These are phyloP conservation scores for Dromas ardeola DNA, from an alignment of 2,113 vertebrate species.

Conservation along the genomic window DNA sequence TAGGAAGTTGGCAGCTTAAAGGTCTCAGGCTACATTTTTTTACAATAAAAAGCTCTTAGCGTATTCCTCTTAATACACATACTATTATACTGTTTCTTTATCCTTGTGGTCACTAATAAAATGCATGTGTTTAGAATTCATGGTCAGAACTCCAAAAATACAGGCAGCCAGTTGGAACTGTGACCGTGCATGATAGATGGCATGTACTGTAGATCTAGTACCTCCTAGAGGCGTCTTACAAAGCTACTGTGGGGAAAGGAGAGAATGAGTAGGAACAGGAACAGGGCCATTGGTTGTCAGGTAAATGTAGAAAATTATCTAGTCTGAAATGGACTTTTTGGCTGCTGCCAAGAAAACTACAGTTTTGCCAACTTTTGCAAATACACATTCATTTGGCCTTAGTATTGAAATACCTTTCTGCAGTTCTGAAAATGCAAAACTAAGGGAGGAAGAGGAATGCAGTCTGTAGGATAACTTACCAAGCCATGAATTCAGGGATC, in stretches of 20 bases:
- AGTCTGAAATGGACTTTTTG: neutral
- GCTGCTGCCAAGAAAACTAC: neutral
- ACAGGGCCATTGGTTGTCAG: neutral
- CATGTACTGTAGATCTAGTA: neutral
- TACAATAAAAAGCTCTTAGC: neutral
- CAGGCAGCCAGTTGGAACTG: neutral
- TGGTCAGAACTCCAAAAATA: neutral
- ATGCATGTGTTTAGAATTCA: neutral
- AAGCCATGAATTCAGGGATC: neutral
- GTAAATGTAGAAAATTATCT: neutral
- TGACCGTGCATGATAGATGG: neutral
- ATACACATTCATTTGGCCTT: neutral
- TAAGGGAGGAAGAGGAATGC: neutral
- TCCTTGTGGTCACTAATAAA: neutral
- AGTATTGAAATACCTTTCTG: neutral
- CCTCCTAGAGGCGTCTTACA: neutral
- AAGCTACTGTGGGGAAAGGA: neutral
- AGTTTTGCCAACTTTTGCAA: neutral
- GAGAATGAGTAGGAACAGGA: neutral
- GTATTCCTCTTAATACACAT: neutral
- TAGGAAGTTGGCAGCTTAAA: neutral
- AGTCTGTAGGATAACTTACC: neutral
- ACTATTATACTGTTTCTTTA: neutral
- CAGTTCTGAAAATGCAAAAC: neutral
- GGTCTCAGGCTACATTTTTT: neutral